phyloP scores from a whole-genome alignment of 2,113 vertebrate genomes.

The Bambusicola thoracicus region DNA sequence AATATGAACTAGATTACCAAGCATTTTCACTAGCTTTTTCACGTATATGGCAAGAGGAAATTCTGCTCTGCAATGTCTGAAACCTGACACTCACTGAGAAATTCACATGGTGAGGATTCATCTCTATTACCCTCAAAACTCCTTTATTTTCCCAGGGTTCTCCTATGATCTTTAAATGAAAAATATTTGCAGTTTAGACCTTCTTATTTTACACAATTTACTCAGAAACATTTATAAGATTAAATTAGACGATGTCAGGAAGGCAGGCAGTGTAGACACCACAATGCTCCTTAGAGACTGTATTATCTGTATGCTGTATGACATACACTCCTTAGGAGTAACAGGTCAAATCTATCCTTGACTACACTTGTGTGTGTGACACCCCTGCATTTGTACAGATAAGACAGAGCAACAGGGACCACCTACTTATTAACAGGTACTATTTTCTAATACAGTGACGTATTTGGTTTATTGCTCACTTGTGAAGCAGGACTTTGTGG shows the following conservation, averaged over 20 bases:
- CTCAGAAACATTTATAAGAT: neutral
- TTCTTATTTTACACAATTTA: neutral
- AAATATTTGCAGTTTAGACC: neutral
- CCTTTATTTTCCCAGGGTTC: neutral
- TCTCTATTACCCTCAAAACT: neutral
- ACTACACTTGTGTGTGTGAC: fast-evolving
- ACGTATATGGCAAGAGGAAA: neutral
- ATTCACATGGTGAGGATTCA: neutral
- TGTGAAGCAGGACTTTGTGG: neutral
- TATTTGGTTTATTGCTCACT: neutral
- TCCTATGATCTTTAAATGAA: neutral
- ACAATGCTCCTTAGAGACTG: neutral
- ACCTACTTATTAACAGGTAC: neutral
- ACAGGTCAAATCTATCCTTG: neutral
- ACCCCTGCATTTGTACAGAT: neutral
- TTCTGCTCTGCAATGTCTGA: neutral
- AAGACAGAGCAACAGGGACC: neutral
- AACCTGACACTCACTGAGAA: fast-evolving
- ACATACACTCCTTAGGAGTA: neutral
- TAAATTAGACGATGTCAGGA: neutral
- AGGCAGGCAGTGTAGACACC: neutral
- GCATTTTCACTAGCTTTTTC: neutral
- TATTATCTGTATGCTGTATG: neutral
- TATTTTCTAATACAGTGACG: neutral
- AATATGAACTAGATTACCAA: neutral